Evolutionary conservation across 1,140 invertebrate species (phyloP).

Genomic region (Conus betulinus): DNA sequence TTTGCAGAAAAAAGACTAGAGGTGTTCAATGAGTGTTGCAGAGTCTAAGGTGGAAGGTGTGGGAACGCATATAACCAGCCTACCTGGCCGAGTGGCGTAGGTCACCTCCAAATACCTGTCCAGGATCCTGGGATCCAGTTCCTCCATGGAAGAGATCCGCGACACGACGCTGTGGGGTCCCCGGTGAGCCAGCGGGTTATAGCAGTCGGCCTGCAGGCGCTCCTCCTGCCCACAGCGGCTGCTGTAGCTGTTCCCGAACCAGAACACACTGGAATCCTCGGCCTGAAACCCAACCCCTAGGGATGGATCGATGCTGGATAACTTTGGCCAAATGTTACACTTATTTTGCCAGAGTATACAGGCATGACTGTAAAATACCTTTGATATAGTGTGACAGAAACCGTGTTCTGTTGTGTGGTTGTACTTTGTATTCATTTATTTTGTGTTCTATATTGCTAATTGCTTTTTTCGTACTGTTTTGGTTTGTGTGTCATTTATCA

Average conservation of each 20-base stretch:
- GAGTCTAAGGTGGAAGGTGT: not conserved
- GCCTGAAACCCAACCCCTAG: not conserved
- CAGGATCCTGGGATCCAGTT: slow-evolving; percentile 16
- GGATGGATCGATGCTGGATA: too few relatives aligned
- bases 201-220: slow-evolving; percentile 31
- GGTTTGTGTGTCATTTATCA: too few relatives aligned
- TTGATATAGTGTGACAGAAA: not conserved
- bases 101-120: slow-evolving; percentile 49
- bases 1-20: too few relatives aligned
- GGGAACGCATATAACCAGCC: not conserved
- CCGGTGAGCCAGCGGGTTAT: slow-evolving; percentile 29
- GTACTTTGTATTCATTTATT: too few relatives aligned
- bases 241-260: slow-evolving; percentile 49
- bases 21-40: too few relatives aligned
- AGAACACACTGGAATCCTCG: slow-evolving; percentile 42
- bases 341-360: not conserved
- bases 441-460: too few relatives aligned
- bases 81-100: slow-evolving; percentile 28
- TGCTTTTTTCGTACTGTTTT: too few relatives aligned
- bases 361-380: not conserved
- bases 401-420: too few relatives aligned
- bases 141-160: slow-evolving; percentile 17
- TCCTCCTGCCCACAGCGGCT: not conserved
- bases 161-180: slow-evolving; percentile 37
- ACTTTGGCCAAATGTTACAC: not conserved